Base-by-base conservation (phyloP, 2,113 vertebrate species). In the Phalacrocorax brasilianus region DNA sequence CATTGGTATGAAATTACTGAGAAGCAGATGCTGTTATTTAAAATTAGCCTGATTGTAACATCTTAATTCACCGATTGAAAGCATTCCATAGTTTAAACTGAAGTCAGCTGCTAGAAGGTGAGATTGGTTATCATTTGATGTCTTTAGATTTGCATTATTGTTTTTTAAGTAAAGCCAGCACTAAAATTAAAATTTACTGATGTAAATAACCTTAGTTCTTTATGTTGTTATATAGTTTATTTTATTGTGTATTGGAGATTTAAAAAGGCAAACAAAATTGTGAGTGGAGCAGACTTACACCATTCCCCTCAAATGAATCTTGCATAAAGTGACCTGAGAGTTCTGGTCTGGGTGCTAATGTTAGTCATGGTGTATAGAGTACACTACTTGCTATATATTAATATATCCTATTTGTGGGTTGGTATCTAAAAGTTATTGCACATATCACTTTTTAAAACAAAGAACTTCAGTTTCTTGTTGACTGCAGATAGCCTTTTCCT, bases 21-120 rank as follows among this genome's bases (percentile, higher is more conserved):
- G 84, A 87, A 94, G 91, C 85, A 91, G 94, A 91, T 53, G 79
- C 40, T 35, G 8, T 40, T 95, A 55, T 94, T 96, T 95, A 93
- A 85, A 94, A 92, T 65, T 23, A 78, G 35, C 71, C 71, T 32
- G 26, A 65, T 93, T 94, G 72, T 95, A 77, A 91, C 95, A 66
- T 91, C 80, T 93, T 94, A 82, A 80, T 94, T 91, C 18, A 79
- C 42, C 77, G 68, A 66, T 40, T 58, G 70, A 72, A 75, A 74
- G 32, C 11, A 38, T 67, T 78, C 22, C 56, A 9, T 63, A 50
- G 63, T 72, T 83, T 66, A 47, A 65, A 38, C 26, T 71, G 71
- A 72, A 82, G 82, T 14, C 77, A 92, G 82, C 93, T 95, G 62
- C 91, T 80, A 80, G 81, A 68, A 94, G 76, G 82, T 90, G 88